Percentiles rank a stretch among this genome's conserved stretches.
These are phyloP conservation scores for Nephotettix cincticeps DNA, from an alignment of 1,140 invertebrate genomes.

Conservation along the genomic window DNA sequence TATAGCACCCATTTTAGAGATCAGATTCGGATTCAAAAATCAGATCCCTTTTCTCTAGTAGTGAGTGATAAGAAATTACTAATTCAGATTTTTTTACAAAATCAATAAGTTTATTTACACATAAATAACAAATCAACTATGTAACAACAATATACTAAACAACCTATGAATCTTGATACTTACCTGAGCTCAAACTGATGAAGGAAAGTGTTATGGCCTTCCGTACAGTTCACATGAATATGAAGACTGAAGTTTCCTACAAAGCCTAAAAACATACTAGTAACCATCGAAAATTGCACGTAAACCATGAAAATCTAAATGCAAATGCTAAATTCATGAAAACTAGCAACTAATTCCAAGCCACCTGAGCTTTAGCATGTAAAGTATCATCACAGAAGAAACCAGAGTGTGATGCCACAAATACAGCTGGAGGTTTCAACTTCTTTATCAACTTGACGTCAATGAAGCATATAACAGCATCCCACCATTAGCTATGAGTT, in stretches of 20 bases:
- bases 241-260: not conserved
- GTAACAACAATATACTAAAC: not conserved
- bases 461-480: not conserved
- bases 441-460: not conserved
- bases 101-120: no score
- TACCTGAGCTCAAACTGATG: not conserved
- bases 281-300: not conserved
- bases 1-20: no score
- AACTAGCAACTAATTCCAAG: not conserved
- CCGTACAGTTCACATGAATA: not conserved
- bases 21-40: no score
- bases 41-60: no score
- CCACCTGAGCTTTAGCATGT: not conserved
- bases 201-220: not conserved
- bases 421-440: not conserved
- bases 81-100: no score
- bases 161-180: not conserved
- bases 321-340: not conserved
- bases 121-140: not conserved
- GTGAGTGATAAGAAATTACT: no score
- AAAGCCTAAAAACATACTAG: not conserved
- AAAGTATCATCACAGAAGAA: not conserved
- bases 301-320: not conserved
- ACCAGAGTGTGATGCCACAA: not conserved
- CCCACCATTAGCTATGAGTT: not conserved